Base-by-base conservation (phyloP, 2,797 vertebrate genomes). In the Cryptoprocta ferox region DNA sequence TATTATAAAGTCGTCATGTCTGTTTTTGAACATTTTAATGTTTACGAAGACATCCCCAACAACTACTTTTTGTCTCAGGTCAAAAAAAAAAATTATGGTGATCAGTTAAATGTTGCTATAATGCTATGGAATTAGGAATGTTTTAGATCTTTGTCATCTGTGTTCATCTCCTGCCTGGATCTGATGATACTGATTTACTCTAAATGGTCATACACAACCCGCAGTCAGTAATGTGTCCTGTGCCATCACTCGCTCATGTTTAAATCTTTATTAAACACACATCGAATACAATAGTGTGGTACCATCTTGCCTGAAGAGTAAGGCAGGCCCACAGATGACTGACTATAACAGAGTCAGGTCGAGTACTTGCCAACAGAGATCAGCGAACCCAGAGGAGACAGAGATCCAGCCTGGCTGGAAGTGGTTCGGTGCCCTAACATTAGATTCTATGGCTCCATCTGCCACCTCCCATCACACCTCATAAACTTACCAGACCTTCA, bases 31-130 rank as follows among this genome's bases (percentile, higher is more conserved):
- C 24, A 83, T 45, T 93, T 81, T 78, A 59, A 66, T 80, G 59
- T 88, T 95, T 88, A 90, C 48, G 26, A 97, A 96, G 91, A 78
- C 53, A 89, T 89, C 68, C 75, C 76, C 68, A 89, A 53, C 68
- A 91, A 81, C 30, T 70, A 48, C 6, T 71, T 84, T 93, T 96
- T 88, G 68, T 89, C 50, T 82, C 8, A n/a, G 73, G 73, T 88
- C 9, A 71, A 86, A 92, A 92, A 89, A 45, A 91, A 75, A 78
- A 65, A 81, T 12, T 37, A 96, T 73, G 63, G 9, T 65, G 84
- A 84, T 91, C 35, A 91, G 45, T 83, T 89, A 68, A 92, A 53
- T 56, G 48, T 63, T 61, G 59, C 78, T 70, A 28, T 70, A 85
- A 79, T 65, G 24, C 65, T 88, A 85, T 42, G 76, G 26, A 78